Base-by-base conservation (phyloP, 30 jellyfish, hydroid and myxozoan species). In the Hydractinia symbiolongicarpus region DNA sequence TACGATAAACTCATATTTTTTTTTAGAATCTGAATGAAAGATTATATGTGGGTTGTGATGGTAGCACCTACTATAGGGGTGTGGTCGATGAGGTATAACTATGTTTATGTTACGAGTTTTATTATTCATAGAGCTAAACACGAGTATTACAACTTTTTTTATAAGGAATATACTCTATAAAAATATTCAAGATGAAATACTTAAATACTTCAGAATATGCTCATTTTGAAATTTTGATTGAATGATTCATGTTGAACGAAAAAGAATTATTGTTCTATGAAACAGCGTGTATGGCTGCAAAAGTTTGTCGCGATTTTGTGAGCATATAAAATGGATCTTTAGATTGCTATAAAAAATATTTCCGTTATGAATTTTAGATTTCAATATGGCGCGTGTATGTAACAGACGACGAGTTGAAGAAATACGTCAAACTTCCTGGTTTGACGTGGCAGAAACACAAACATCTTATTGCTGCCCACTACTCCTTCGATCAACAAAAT, bases 401-500 rank as follows among this genome's bases (percentile, higher is more conserved):
- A 52, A 69, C 40, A 10, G 89, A 83, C 53, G 77, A 83, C 16
- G 95, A 91, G 77, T 73, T 91, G 52, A 56, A 72, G 54, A 67
- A 88, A 52, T 85, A 79, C 79, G 87, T 91, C 93, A 83, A 78
- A 61, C n/a, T 87, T 9, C 92, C 96, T 52, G 97, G 96, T 44
- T 67, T 91, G 50, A 89, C 83, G 57, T 91, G 98, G 98, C 96
- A 90, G 11, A 79, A 83, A 67, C 98, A 91, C 72, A 96, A 86
- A 79, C 90, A 84, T 51, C 66, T 87, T 9, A 67, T 91, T 21
- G 81, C 88, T 64, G 98, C 96, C 5, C 96, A 91, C 56, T 91
- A 81, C 61, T 77, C 90, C 11, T 75, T 91, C 40, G 96, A 91
- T 86, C 96, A 91, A 56, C 66, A 79, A 50, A 79, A 95, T 54